Conservation (phyloP, 2,888 invertebrate species). For the Drosophila anomelani region DNA sequence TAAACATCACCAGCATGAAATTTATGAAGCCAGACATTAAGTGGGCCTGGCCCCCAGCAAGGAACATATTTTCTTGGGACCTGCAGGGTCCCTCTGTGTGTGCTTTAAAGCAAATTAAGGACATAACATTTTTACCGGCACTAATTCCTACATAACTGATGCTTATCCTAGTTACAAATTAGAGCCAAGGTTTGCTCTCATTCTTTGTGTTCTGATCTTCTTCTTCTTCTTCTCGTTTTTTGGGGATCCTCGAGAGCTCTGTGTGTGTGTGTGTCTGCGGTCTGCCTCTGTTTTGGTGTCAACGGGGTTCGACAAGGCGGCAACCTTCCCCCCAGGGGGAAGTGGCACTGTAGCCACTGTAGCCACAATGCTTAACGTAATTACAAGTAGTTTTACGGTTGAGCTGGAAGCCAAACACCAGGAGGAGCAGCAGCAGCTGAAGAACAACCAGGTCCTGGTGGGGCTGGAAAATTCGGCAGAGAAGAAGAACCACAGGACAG, state of each 20-base stretch:
- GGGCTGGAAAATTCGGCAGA: slow-evolving; percentile 5
- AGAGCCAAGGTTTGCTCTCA: background rate
- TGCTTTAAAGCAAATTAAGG: slow-evolving; percentile 42
- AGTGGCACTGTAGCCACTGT: slow-evolving; percentile 17
- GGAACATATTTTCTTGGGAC: slow-evolving; percentile 48
- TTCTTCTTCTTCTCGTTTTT: no score
- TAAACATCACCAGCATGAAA: slow-evolving; percentile 81
- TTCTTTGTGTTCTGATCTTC: slow-evolving; percentile 19
- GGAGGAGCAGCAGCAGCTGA: background rate
- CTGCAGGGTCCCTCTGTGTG: slow-evolving; percentile 13
- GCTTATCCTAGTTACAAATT: slow-evolving; percentile 35
- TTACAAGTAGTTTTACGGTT: slow-evolving; percentile 78
- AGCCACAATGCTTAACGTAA: slow-evolving; percentile 73
- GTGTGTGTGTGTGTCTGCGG: background rate
- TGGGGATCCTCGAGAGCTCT: slow-evolving; percentile 12
- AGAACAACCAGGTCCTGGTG: background rate
- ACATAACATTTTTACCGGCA: slow-evolving; percentile 43
- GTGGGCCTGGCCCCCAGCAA: slow-evolving; percentile 37
- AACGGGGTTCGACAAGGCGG: slow-evolving; percentile 41
- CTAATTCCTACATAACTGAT: slow-evolving; percentile 41
- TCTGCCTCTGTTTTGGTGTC: slow-evolving; percentile 23
- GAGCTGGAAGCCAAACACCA: slow-evolving; percentile 27
- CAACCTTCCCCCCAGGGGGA: background rate
- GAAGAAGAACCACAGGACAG: slow-evolving; percentile 6
- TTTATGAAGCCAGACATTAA: slow-evolving; percentile 79